phyloP scores from a whole-genome alignment of 1,140 invertebrate species.

The Wasmannia auropunctata region DNA sequence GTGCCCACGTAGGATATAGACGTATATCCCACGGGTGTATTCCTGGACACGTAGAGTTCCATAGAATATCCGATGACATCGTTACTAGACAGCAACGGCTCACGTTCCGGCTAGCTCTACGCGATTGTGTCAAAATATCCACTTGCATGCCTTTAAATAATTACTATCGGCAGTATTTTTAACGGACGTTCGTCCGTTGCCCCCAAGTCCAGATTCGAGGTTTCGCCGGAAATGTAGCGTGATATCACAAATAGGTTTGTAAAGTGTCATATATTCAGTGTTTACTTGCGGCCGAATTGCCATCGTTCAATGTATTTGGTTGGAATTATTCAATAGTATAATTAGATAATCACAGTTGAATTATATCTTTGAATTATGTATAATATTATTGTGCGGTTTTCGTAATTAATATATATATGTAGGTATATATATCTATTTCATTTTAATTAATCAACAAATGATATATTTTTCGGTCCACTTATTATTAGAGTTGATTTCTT shows the following conservation, averaged over 20 bases:
- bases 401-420: neutral
- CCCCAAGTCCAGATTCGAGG: neutral
- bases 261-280: conserved; percentile 43
- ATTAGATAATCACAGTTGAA: neutral
- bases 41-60: conserved; percentile 37
- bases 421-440: neutral
- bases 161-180: conserved; percentile 40
- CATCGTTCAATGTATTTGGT: neutral
- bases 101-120: neutral
- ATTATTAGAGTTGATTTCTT: too few relatives aligned
- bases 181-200: neutral
- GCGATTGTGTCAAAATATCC: conserved; percentile 59
- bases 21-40: conserved; percentile 26
- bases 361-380: neutral
- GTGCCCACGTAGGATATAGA: conserved; percentile 21
- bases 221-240: neutral
- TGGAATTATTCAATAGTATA: neutral
- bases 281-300: conserved; percentile 6
- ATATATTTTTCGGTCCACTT: neutral
- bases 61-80: conserved; percentile 56
- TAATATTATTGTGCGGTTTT: neutral
- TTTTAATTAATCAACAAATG: neutral
- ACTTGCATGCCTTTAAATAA: conserved; percentile 52
- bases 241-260: conserved; percentile 41
- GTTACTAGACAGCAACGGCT: neutral